phyloP scores from a whole-genome alignment of 2,113 vertebrate genomes.

The Oreamnos americanus region DNA sequence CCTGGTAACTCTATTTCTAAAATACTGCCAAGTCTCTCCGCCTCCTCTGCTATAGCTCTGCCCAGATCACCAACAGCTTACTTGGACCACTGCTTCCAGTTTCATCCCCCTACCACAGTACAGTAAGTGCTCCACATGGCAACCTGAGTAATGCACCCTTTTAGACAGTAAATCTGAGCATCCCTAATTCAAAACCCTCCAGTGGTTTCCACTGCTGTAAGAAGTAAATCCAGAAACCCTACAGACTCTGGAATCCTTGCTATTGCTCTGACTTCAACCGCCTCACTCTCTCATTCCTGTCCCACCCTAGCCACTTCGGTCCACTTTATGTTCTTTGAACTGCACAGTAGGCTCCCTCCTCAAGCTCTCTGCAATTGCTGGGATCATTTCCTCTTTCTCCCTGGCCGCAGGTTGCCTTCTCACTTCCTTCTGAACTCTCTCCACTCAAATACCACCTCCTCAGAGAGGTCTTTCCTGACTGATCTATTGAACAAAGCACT shows the following conservation, averaged over 20 bases:
- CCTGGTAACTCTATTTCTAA: background rate
- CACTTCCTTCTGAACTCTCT: background rate
- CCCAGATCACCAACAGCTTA: background rate
- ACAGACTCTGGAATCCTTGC: background rate
- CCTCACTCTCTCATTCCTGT: background rate
- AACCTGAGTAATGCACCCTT: background rate
- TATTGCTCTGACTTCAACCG: background rate
- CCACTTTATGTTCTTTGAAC: background rate
- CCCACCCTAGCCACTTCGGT: background rate
- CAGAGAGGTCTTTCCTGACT: background rate
- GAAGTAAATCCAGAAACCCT: background rate
- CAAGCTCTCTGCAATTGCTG: background rate
- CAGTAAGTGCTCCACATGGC: accelerated
- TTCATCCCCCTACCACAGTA: background rate
- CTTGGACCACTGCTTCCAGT: background rate
- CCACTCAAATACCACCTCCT: background rate
- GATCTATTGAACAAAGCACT: background rate
- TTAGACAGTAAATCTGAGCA: background rate
- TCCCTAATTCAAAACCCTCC: background rate
- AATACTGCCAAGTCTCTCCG: background rate
- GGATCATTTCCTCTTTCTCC: background rate
- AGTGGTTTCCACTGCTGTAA: background rate
- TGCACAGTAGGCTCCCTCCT: background rate
- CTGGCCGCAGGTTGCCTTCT: background rate
- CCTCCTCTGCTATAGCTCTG: background rate